These are phyloP conservation scores for Siniperca knerii DNA, from an alignment of 2,113 vertebrate genomes.

Conservation along the genomic window DNA sequence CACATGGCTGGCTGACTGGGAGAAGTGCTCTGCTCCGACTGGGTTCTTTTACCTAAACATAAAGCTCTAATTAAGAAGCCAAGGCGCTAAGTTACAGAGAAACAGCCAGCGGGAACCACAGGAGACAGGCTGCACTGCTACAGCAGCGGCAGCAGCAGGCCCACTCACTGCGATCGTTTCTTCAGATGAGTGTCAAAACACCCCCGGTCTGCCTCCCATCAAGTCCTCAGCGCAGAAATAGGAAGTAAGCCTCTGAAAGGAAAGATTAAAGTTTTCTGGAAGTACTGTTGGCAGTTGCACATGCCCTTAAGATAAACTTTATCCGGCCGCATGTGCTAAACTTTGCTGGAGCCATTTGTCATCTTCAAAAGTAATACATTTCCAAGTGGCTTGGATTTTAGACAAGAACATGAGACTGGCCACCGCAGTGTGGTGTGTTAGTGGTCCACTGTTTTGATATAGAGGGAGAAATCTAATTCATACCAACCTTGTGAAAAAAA, in stretches of 20 bases:
- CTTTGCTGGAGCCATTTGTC: slow-evolving; percentile 88
- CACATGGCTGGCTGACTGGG: slow-evolving; percentile 40
- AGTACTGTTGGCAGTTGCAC: slow-evolving; percentile 88
- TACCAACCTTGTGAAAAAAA: slow-evolving; percentile 5
- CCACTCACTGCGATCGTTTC: slow-evolving; percentile 72
- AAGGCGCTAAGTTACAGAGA: slow-evolving; percentile 65
- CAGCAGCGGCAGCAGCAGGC: slow-evolving; percentile 63
- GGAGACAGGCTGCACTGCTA: slow-evolving; percentile 63
- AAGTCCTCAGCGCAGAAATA: slow-evolving; percentile 83
- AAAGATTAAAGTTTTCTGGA: slow-evolving; percentile 90
- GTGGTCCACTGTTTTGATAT: slow-evolving; percentile 40
- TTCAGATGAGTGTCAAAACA: slow-evolving; percentile 86
- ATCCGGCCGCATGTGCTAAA: slow-evolving; percentile 86
- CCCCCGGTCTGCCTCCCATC: slow-evolving; percentile 83
- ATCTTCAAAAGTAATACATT: slow-evolving; percentile 87
- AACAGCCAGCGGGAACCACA: slow-evolving; percentile 68
- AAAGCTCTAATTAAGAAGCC: slow-evolving; percentile 75
- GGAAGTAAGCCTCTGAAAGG: slow-evolving; percentile 84
- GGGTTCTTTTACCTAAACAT: slow-evolving; percentile 55
- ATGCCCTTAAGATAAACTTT: slow-evolving; percentile 90
- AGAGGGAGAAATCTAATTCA: slow-evolving; percentile 23
- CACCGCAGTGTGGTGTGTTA: slow-evolving; percentile 61
- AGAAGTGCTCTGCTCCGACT: slow-evolving; percentile 51
- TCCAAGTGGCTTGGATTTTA: slow-evolving; percentile 81
- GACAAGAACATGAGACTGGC: slow-evolving; percentile 78